Base-by-base conservation (phyloP, 2,113 vertebrate species). In the Hiodon alosoides region DNA sequence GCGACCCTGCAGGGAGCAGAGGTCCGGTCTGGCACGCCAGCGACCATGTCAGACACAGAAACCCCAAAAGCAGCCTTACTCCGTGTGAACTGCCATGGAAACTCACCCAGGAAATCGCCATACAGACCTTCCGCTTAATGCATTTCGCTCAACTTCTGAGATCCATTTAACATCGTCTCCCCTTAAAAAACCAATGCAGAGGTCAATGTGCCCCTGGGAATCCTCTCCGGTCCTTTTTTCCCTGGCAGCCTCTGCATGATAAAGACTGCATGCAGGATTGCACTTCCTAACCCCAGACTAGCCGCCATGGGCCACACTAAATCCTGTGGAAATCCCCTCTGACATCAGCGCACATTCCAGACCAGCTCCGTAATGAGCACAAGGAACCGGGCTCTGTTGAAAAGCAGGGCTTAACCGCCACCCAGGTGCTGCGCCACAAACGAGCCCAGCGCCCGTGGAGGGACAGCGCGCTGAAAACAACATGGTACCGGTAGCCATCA, bases 301-400 rank as follows among this genome's bases (percentile, higher is more conserved):
- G 3, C 66, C 7, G 10, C 50, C 14, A 54, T 55, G 6, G 51
- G 68, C 52, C 16, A 14, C 53, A 16, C 52, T 57, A n/a, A 16
- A n/a, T 70, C 9, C 67, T 17, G n/a, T 14, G 69, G 69, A 70
- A 70, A 55, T 70, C 52, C 69, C 69, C 53, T 16, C 51, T 69
- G 67, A 54, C 53, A 70, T 55, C 69, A 57, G 52, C 7, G 17
- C 16, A 57, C 51, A 70, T 55, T 70, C 69, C 52, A 54, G 53
- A 55, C 14, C 1, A 17, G 51, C n/a, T 70, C 14, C 5, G 69
- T 70, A 10, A 70, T 4, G 2, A 54, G 46, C 4, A 48, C 69
- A 57, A 17, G 69, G 14, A 70, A 11, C 14, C 11, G n/a, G 3
- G 11, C 67, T 14, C 47, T n/a, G 67, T 31, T 31, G 31, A 31